These are phyloP conservation scores for Astatotilapia flaviijosephi DNA, from an alignment of 2,113 vertebrate genomes.

Conservation along the genomic window DNA sequence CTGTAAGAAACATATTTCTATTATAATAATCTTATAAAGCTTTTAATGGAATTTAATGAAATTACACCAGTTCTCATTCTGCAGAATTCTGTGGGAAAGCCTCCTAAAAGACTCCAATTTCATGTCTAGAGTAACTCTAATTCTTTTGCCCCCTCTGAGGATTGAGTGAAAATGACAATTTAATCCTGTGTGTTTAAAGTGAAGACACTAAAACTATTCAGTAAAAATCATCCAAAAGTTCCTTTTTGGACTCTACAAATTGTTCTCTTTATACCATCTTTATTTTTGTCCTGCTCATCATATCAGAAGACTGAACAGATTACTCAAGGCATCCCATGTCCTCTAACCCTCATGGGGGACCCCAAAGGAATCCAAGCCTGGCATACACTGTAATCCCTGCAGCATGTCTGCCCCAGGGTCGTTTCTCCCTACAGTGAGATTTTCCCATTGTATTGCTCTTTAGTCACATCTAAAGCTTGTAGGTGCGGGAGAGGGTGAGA, in stretches of 20 bases:
- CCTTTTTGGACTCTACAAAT: neutral
- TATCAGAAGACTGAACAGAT: neutral
- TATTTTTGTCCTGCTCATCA: neutral
- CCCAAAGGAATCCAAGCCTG: neutral
- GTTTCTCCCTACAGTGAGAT: neutral
- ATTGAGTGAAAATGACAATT: slow-evolving; percentile 4
- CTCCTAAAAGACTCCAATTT: neutral
- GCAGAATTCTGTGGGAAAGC: neutral
- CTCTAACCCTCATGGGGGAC: neutral
- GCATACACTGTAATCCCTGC: slow-evolving; percentile 1
- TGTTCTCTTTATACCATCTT: neutral
- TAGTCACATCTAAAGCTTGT: neutral
- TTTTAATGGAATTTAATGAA: slow-evolving; percentile 5
- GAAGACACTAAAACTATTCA: neutral
- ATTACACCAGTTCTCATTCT: neutral
- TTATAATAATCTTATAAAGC: neutral
- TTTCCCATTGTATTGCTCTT: neutral
- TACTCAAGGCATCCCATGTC: neutral
- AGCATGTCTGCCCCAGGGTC: neutral
- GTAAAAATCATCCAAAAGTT: neutral
- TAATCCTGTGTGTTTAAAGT: neutral
- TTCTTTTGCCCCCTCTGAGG: neutral
- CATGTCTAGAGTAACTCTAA: neutral
- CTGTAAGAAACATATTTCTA: neutral
- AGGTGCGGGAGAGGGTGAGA: neutral